Evolutionary conservation across 2,113 vertebrate genomes (phyloP).

Genomic region (Cynoglossus semilaevis): DNA sequence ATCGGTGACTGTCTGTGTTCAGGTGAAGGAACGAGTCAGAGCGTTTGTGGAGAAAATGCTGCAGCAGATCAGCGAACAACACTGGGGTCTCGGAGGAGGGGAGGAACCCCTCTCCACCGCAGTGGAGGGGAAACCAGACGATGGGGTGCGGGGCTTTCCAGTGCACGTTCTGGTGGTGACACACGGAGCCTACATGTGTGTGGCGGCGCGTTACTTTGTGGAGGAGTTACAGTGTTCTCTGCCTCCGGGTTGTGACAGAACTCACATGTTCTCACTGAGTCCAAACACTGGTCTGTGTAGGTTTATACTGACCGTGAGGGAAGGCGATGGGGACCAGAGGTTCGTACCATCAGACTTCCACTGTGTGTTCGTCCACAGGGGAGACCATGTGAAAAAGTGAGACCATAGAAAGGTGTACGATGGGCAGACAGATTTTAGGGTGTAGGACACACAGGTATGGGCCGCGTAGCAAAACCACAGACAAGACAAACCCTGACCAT

Average conservation of each 20-base stretch:
- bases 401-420: conserved; percentile 8
- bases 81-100: conserved; percentile 42
- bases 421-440: too few species aligned
- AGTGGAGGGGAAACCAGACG: conserved; percentile 52
- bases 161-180: conserved; percentile 84
- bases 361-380: conserved; percentile 85
- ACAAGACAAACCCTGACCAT: too few species aligned
- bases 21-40: conserved; percentile 85
- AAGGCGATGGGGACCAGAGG: conserved; percentile 26
- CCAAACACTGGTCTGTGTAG: conserved; percentile 88
- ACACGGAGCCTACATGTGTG: conserved; percentile 89
- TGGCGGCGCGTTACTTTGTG: conserved; percentile 82
- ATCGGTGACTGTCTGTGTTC: conserved; percentile 14
- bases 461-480: too few species aligned
- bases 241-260: conserved; percentile 69
- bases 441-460: too few species aligned
- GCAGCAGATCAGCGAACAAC: conserved; percentile 64
- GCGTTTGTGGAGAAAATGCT: conserved; percentile 84
- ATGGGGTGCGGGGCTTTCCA: conserved; percentile 43
- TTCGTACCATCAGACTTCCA: conserved; percentile 52
- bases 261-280: conserved; percentile 79
- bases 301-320: conserved; percentile 78
- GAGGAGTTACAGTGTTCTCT: conserved; percentile 81
- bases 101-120: neutral
- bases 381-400: conserved; percentile 75